A percentile compares a stretch with the other conserved stretches of the same genome.
phyloP scores from a whole-genome alignment of 2,888 invertebrate species.

The Caenorhabditis wallacei region DNA sequence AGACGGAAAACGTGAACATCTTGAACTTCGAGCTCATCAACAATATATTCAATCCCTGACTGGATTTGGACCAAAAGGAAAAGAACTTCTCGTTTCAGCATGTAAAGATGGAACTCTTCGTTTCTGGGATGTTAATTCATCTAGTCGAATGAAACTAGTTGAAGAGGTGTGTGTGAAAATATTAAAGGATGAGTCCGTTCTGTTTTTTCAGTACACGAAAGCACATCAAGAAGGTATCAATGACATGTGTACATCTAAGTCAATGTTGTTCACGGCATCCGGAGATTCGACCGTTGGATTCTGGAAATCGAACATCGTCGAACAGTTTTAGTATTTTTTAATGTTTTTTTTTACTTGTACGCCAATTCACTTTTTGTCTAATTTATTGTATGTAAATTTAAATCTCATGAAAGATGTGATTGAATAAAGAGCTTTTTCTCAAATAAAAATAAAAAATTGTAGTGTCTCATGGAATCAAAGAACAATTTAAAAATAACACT shows the following conservation, averaged over 20 bases:
- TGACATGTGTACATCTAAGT: slow-evolving; percentile 87
- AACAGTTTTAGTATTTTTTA: slow-evolving; percentile 15
- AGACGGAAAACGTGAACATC: slow-evolving; percentile 76
- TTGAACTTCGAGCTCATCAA: slow-evolving; percentile 74
- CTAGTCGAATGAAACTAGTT: slow-evolving; percentile 86
- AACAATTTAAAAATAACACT: too few relatives aligned
- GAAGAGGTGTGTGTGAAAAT: slow-evolving; percentile 62
- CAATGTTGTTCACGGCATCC: slow-evolving; percentile 89
- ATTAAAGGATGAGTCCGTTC: neutral
- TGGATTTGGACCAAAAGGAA: slow-evolving; percentile 50
- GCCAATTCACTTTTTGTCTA: slow-evolving; percentile 21
- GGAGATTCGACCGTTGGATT: slow-evolving; percentile 62
- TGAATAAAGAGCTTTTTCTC: slow-evolving; percentile 38
- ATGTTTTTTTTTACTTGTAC: slow-evolving; percentile 6
- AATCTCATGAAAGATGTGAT: slow-evolving; percentile 42
- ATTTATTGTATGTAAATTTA: neutral
- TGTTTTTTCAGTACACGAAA: slow-evolving; percentile 56
- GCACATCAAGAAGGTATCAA: slow-evolving; percentile 86
- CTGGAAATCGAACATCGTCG: slow-evolving; percentile 56
- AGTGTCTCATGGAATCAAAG: too few relatives aligned
- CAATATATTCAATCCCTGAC: slow-evolving; percentile 70
- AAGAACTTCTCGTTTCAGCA: slow-evolving; percentile 84
- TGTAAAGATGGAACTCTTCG: slow-evolving; percentile 90
- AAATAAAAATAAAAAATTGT: neutral
- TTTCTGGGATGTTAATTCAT: slow-evolving; percentile 89